These are phyloP conservation scores for Mormyrops boulengeri DNA, from an alignment of 2,797 vertebrate genomes.

Conservation along the genomic window DNA sequence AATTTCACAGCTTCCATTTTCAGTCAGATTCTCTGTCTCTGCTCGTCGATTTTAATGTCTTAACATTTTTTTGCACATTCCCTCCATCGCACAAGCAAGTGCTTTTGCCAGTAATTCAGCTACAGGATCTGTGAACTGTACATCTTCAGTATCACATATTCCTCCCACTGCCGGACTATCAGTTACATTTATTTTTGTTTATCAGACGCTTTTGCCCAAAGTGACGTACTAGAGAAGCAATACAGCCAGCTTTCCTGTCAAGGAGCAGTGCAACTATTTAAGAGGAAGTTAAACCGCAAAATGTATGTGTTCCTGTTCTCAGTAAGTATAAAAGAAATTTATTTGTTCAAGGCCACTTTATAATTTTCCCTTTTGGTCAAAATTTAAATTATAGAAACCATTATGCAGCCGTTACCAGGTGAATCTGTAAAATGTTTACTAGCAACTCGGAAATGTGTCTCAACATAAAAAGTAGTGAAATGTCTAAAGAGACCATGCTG, in stretches of 20 bases:
- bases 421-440: background rate
- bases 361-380: background rate
- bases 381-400: background rate
- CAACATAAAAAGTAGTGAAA: background rate
- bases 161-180: background rate
- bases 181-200: background rate
- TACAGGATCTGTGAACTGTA: background rate
- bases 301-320: background rate
- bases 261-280: background rate
- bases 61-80: background rate
- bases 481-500: background rate
- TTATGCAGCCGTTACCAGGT: background rate
- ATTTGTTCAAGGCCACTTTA: background rate
- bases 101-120: background rate
- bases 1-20: background rate
- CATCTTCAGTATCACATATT: background rate
- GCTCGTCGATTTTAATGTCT: background rate
- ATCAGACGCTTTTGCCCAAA: background rate
- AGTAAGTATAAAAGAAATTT: background rate
- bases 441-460: background rate
- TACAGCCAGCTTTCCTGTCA: background rate
- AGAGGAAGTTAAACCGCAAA: background rate
- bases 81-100: background rate
- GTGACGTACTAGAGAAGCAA: background rate
- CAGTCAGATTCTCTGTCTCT: background rate